phyloP scores from a whole-genome alignment of 2,113 vertebrate species.

The Neogobius melanostomus region DNA sequence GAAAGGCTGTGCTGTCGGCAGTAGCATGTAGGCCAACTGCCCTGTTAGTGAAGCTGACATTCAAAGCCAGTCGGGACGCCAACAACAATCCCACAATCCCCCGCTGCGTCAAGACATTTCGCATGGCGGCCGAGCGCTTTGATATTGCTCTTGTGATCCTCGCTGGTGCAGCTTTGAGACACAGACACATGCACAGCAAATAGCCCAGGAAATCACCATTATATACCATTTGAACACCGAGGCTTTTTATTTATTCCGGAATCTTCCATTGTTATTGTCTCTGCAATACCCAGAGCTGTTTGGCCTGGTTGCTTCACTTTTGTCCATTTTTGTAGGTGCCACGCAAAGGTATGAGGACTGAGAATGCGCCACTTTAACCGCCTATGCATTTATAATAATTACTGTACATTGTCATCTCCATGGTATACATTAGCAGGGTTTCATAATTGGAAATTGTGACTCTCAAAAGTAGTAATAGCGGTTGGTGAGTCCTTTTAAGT shows the following conservation, averaged over 20 bases:
- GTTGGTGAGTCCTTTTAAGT: constrained; percentile 72
- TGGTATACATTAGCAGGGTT: constrained; percentile 47
- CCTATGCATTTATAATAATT: constrained; percentile 48
- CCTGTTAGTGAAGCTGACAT: constrained; percentile 75
- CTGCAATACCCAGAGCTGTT: constrained; percentile 19
- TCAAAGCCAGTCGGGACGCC: constrained; percentile 71
- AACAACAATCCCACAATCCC: constrained; percentile 73
- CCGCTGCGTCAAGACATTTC: constrained; percentile 75
- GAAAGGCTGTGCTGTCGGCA: constrained; percentile 60
- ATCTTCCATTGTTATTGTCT: constrained; percentile 56
- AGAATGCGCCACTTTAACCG: constrained; percentile 30
- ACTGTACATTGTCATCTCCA: constrained; percentile 43
- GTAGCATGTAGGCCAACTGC: constrained; percentile 63
- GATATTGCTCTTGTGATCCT: constrained; percentile 78
- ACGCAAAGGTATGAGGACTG: constrained; percentile 12
- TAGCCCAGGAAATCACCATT: constrained; percentile 57
- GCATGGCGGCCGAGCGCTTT: constrained; percentile 71
- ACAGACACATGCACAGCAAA: constrained; percentile 43
- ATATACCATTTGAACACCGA: constrained; percentile 59
- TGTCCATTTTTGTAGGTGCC: constrained; percentile 13
- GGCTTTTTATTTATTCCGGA: constrained; percentile 56
- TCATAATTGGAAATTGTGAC: constrained; percentile 53
- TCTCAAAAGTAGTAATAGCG: constrained; percentile 56
- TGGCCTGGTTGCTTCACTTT: constrained; percentile 19
- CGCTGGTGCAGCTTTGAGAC: constrained; percentile 61